Conservation (phyloP, 2,888 invertebrate species). For the Metalampra italica region DNA sequence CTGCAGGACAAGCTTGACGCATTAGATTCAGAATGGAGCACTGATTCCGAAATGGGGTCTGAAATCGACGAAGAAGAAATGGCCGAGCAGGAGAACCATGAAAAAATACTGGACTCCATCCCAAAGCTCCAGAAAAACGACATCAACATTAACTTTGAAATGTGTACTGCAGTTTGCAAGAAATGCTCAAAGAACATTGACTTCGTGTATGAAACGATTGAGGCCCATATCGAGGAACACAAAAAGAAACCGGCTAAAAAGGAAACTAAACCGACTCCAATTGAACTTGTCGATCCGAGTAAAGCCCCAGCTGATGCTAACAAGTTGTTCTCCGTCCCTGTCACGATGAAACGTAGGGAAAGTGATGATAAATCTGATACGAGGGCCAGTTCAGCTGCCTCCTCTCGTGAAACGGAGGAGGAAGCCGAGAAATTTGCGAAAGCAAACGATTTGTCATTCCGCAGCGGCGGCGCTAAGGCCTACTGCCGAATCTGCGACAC, state of each 20-base stretch:
- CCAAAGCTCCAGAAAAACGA: constrained; percentile 29
- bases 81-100: not conserved
- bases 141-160: constrained; percentile 31
- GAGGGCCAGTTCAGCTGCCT: constrained; percentile 4
- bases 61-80: not conserved
- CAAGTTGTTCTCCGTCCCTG: constrained; percentile 5
- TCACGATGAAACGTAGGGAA: constrained; percentile 6
- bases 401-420: constrained; percentile 9
- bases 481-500: constrained; percentile 23
- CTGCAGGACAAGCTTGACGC: constrained; percentile 1
- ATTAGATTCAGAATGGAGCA: not conserved
- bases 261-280: constrained; percentile 4
- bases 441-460: constrained; percentile 17
- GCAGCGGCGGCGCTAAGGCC: constrained; percentile 9
- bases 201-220: constrained; percentile 19
- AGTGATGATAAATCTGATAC: constrained; percentile 2
- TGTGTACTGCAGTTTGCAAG: constrained; percentile 26
- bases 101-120: constrained; percentile 6
- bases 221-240: constrained; percentile 26
- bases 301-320: not conserved
- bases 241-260: constrained; percentile 15
- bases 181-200: constrained; percentile 24
- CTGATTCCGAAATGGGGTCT: not conserved
- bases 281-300: not conserved
- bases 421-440: constrained; percentile 18